Percentiles rank a stretch among this genome's conserved stretches.
Evolutionary conservation across 2,888 invertebrate species (phyloP).

Genomic region (Operophtera brumata): DNA sequence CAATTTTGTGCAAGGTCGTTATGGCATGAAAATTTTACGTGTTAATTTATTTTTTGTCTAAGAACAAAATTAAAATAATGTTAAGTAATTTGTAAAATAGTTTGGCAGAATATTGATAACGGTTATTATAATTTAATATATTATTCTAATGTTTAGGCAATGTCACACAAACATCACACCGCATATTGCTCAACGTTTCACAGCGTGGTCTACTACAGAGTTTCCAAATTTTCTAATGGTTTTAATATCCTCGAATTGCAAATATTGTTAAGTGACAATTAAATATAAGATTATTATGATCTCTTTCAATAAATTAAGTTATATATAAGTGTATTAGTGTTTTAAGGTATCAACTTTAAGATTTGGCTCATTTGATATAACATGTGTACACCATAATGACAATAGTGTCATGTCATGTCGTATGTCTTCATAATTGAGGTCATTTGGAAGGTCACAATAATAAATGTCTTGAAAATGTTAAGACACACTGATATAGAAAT

Average conservation of each 20-base stretch:
- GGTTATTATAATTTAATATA: conserved; percentile 66
- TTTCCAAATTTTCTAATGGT: conserved; percentile 17
- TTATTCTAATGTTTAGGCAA: conserved; percentile 40
- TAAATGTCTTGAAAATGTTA: conserved; percentile 51
- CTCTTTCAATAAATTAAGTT: conserved; percentile 76
- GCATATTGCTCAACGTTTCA: conserved; percentile 46
- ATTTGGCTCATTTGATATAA: conserved; percentile 35
- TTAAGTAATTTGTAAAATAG: conserved; percentile 77
- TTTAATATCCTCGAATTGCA: conserved; percentile 28
- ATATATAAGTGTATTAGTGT: conserved; percentile 55
- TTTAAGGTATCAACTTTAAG: conserved; percentile 24
- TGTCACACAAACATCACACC: conserved; percentile 62
- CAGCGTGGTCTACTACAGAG: conserved; percentile 23
- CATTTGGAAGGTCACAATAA: conserved; percentile 47
- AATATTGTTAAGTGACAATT: conserved; percentile 71
- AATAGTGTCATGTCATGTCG: too few species aligned
- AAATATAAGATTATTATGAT: conserved; percentile 78
- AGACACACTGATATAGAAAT: conserved; percentile 50
- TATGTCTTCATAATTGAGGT: conserved; percentile 35
- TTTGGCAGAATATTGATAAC: conserved; percentile 63
- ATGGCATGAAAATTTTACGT: conserved; percentile 67
- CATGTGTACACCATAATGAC: conserved; percentile 20
- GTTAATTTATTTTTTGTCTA: conserved; percentile 72
- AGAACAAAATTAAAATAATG: conserved; percentile 65
- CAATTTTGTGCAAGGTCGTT: conserved; percentile 43